Base-by-base conservation (phyloP, 2,888 invertebrate genomes). In the Brachypalpus laphriformis region DNA sequence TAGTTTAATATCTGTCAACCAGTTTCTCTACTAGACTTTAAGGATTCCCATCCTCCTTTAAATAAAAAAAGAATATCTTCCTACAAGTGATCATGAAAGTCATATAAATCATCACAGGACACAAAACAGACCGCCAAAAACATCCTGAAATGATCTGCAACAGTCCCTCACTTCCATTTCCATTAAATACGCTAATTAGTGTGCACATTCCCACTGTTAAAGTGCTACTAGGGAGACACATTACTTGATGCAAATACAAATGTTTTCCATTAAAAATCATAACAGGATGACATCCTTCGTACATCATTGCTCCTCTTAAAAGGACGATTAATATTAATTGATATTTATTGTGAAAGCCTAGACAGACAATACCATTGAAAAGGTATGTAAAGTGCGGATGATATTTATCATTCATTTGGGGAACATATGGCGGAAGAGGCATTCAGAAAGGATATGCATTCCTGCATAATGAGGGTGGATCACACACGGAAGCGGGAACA, bases 251-350 rank as follows among this genome's bases (percentile, higher is more conserved):
- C n/a, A 56, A n/a, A 11, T 31, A 59, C 76, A 61, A 70, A 61
- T 77, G 77, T 70, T 77, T 70, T 70, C 70, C 61, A 71, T 77
- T 70, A 54, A 68, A 59, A 76, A 51, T 68, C 76, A 59, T 20
- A 68, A 71, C 56, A 63, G 54, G 22, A 68, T 51, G 34, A 56
- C 66, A 49, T 76, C 76, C 40, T 66, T 18, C 37, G 20, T 28
- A 37, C 59, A 42, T 31, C 47, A 31, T 45, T 42, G 63, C n/a
- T 25, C 54, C 3, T 25, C 22, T 7, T 14, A 42, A 34, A 63
- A 70, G 70, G 77, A 78, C 77, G 47, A 71, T 61, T 63, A 22
- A 56, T 47, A 78, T 78, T 78, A 78, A 71, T 78, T 78, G 47
- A 71, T 71, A 70, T 61, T 56, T 63, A 71, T 56, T 61, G 76